These are phyloP conservation scores for Upupa epops DNA, from an alignment of 2,113 vertebrate species.

Conservation along the genomic window DNA sequence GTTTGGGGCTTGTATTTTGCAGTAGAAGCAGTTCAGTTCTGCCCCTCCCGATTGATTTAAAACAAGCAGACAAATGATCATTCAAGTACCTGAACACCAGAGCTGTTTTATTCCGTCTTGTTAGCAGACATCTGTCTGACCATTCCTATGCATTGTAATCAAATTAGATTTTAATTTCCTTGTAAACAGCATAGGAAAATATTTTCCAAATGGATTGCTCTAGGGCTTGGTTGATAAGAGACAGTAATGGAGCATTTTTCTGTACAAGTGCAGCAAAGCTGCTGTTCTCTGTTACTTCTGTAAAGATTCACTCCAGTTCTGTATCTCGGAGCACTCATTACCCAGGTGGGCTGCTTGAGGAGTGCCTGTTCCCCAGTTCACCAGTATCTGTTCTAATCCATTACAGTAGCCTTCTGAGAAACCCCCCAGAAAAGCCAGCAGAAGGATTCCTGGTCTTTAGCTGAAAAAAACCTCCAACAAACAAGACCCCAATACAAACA, in stretches of 20 bases:
- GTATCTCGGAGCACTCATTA: not conserved
- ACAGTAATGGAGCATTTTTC: not conserved
- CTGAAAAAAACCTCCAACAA: not conserved
- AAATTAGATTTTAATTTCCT: not conserved
- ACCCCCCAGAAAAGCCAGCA: not conserved
- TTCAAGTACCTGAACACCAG: not conserved
- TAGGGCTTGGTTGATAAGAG: not conserved
- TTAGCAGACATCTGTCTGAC: not conserved
- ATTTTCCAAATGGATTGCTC: conserved; percentile 4
- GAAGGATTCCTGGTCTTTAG: not conserved
- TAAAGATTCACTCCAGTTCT: no score
- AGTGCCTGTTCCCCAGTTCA: not conserved
- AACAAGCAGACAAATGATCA: not conserved
- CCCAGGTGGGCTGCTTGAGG: not conserved
- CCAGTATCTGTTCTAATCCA: not conserved
- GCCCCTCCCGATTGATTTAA: not conserved
- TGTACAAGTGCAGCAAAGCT: not conserved
- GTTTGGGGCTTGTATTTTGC: not conserved
- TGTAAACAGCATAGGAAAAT: not conserved
- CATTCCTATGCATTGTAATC: not conserved
- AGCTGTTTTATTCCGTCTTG: not conserved
- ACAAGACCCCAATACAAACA: not conserved
- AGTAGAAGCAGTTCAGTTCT: not conserved
- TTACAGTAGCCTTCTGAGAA: not conserved
- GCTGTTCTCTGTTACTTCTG: not conserved